phyloP scores from a whole-genome alignment of 2,888 invertebrate species.

The Metallyticus violacea region DNA sequence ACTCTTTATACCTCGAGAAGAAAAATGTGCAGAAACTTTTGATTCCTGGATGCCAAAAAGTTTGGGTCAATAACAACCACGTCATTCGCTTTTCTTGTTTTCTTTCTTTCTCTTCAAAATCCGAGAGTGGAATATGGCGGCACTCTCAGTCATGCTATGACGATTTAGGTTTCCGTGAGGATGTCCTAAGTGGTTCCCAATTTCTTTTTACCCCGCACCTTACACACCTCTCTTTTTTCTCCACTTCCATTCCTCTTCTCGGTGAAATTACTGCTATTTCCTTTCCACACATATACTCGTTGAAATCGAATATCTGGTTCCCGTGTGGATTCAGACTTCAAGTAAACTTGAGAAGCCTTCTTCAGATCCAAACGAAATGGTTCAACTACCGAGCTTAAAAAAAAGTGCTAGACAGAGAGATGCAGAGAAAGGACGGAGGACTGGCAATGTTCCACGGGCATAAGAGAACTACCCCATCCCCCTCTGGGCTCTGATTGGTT shows the following conservation, averaged over 20 bases:
- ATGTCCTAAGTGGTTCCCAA: not conserved
- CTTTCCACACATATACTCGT: not conserved
- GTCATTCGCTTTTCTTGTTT: not conserved
- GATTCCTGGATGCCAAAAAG: not conserved
- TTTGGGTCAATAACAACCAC: not conserved
- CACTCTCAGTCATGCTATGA: not conserved
- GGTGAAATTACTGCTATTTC: not conserved
- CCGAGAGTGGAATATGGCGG: not conserved
- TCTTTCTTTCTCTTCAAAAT: not conserved
- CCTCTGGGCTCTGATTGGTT: not conserved
- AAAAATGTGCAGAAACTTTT: not conserved
- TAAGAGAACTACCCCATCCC: not conserved
- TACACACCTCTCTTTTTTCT: no score
- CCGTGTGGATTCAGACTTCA: not conserved
- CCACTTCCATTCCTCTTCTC: not conserved
- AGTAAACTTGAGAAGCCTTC: not conserved
- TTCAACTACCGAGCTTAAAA: not conserved
- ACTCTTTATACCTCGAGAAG: not conserved
- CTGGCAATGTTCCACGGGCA: slow-evolving; percentile 1
- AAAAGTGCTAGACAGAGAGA: not conserved
- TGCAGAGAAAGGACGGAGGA: not conserved
- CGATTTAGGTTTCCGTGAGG: not conserved
- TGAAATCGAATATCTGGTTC: not conserved
- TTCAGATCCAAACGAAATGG: not conserved
- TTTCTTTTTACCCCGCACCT: not conserved